phyloP scores from a whole-genome alignment of 2,797 vertebrate genomes.

The Balearica regulorum region DNA sequence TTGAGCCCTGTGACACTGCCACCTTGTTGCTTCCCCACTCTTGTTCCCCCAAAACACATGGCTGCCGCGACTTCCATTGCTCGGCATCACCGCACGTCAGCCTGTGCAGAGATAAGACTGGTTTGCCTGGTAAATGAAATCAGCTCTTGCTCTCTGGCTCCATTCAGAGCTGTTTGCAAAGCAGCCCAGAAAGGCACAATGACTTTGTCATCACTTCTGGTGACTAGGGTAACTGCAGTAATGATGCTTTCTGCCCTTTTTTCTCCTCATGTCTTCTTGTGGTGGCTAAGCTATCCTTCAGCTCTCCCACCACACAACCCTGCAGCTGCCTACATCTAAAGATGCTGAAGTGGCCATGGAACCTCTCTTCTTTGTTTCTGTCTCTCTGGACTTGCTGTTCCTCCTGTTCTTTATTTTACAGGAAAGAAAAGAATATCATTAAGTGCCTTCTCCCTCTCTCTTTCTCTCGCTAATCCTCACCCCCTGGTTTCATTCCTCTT shows the following conservation, averaged over 20 bases:
- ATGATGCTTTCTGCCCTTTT: neutral
- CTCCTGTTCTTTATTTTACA: neutral
- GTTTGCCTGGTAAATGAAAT: neutral
- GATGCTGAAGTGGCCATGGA: neutral
- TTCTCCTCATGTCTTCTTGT: neutral
- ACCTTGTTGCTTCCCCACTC: neutral
- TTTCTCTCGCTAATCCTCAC: neutral
- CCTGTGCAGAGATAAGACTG: fast-evolving
- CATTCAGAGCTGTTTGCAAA: neutral
- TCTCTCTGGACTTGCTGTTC: neutral
- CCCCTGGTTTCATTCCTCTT: neutral
- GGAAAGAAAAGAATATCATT: neutral
- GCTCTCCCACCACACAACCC: neutral
- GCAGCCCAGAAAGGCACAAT: neutral
- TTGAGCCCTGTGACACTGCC: neutral
- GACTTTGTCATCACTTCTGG: neutral
- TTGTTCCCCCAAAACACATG: fast-evolving
- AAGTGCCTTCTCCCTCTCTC: neutral
- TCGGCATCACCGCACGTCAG: neutral
- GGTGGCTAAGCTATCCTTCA: neutral
- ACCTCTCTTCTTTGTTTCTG: neutral
- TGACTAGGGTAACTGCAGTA: neutral
- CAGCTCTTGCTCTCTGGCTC: neutral
- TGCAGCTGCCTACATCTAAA: neutral
- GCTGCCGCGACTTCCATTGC: neutral